A percentile compares a stretch with the other conserved stretches of the same genome.
Conservation (phyloP, 2,888 invertebrate species). For the Gari tellinella region DNA sequence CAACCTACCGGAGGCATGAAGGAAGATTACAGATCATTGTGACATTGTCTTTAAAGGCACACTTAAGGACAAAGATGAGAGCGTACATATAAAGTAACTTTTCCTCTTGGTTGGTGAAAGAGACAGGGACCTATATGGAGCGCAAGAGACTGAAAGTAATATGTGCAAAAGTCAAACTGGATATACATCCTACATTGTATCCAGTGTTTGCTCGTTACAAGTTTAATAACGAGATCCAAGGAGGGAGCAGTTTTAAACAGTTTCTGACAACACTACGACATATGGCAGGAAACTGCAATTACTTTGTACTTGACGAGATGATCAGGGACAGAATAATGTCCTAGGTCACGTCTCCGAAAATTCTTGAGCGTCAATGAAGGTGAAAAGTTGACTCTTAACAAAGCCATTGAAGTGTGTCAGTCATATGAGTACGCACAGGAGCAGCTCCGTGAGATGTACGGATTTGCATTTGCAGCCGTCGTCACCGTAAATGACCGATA, state of each 20-base stretch:
- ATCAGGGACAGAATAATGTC: slow-evolving; percentile 9
- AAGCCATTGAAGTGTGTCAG: slow-evolving; percentile 14
- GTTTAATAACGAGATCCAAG: no score
- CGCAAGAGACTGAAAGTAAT: no score
- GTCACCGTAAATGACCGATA: no score
- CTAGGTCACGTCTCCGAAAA: not conserved
- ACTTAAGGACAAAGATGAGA: slow-evolving; percentile 1
- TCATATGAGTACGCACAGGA: slow-evolving; percentile 18
- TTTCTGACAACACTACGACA: not conserved
- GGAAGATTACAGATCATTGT: slow-evolving; percentile 1
- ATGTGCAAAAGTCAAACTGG: no score
- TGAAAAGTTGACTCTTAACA: not conserved
- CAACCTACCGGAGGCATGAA: slow-evolving; percentile 6
- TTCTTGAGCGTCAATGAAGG: slow-evolving; percentile 3
- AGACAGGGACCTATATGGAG: no score
- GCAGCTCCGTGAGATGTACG: slow-evolving; percentile 5
- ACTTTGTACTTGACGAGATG: slow-evolving; percentile 2
- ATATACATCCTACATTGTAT: no score
- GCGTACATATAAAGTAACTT: slow-evolving; percentile 1
- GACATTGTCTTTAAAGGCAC: slow-evolving; percentile 9
- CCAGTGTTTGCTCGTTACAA: no score
- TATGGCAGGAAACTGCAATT: slow-evolving; percentile 4
- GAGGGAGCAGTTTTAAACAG: slow-evolving; percentile 20
- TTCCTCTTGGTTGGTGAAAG: slow-evolving; percentile 11
- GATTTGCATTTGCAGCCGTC: no score